These are phyloP conservation scores for Alca torda DNA, from an alignment of 2,797 vertebrate genomes.

Conservation along the genomic window DNA sequence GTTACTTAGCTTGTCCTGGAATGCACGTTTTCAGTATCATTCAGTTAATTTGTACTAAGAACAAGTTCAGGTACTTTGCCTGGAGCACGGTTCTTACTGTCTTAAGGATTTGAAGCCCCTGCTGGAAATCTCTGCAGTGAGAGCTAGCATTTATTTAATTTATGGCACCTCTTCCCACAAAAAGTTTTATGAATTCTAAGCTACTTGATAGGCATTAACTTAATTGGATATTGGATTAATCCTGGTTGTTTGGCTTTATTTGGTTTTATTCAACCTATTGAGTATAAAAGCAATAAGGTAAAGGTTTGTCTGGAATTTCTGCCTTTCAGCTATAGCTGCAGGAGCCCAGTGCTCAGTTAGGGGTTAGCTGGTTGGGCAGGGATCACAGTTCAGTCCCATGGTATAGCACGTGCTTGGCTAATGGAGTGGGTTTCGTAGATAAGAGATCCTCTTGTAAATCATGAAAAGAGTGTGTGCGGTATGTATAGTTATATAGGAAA, in stretches of 20 bases:
- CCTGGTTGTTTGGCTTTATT: neutral
- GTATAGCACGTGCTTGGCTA: constrained; percentile 36
- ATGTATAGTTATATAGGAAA: neutral
- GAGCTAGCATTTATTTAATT: neutral
- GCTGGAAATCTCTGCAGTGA: neutral
- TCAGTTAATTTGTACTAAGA: neutral
- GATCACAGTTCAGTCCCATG: constrained; percentile 58
- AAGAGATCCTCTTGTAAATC: constrained; percentile 3
- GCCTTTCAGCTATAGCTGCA: constrained; percentile 30
- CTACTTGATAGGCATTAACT: neutral
- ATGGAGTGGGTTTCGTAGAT: neutral
- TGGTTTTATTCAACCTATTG: neutral
- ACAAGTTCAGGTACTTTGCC: neutral
- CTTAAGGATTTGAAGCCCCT: neutral
- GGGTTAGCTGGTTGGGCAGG: constrained; percentile 3
- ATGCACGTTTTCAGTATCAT: neutral
- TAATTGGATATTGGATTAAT: neutral
- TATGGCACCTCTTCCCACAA: neutral
- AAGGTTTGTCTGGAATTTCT: constrained; percentile 34
- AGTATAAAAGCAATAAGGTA: neutral
- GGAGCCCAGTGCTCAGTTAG: neutral
- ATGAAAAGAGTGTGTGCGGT: neutral
- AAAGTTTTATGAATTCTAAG: neutral
- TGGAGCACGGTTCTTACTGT: constrained; percentile 27
- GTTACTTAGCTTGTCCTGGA: neutral